Base-by-base conservation (phyloP, 2,888 invertebrate genomes). In the Hemaris fuciformis region DNA sequence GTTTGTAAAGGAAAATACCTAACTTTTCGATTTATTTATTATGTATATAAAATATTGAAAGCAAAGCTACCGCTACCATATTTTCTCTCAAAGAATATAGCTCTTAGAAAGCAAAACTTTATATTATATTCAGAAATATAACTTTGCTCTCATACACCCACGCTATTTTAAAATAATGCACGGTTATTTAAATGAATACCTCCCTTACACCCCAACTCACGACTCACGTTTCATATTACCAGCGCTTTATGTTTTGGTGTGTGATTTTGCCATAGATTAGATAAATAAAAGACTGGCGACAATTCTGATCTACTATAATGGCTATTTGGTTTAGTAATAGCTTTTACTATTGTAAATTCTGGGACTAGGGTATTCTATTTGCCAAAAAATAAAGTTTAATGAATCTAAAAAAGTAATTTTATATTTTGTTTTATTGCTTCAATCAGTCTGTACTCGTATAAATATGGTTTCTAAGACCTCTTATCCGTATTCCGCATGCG, bases 121-220 rank as follows among this genome's bases (percentile, higher is more conserved):
- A 10, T 53, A 53, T 18, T 53, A 3, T 31, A 8, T 18, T 53
- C 10, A 18, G 27, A 23, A 27, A 25, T n/a, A 53, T 18, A n/a
- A n/a, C n/a, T 27, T 53, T 4, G 27, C 18, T 27, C 53, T 53
- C 23, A 45, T 22, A 31, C 18, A 53, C 10, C 18, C 1, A 20
- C 20, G 8, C 3, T 13, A 10, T 4, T 18, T 53, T 53, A 20
- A 27, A 53, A 7, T 25, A 46, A 46, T 25, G n/a, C 23, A 53
- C 7, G 53, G 31, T 53, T 53, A 53, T 53, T 46, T 53, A 18
- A 31, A 53, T 31, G 53, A 53, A 53, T 53, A 53, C 4, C 22
- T 27, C 27, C 10, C 8, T 31, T 18, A 20, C 18, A 31, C 18
- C 27, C 18, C 31, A 10, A 53, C 31, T 53, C 18, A 15, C 18